Percentiles rank a stretch among this genome's conserved stretches.
Conservation (phyloP, 1,140 invertebrate genomes). For the Cataglyphis hispanica region DNA sequence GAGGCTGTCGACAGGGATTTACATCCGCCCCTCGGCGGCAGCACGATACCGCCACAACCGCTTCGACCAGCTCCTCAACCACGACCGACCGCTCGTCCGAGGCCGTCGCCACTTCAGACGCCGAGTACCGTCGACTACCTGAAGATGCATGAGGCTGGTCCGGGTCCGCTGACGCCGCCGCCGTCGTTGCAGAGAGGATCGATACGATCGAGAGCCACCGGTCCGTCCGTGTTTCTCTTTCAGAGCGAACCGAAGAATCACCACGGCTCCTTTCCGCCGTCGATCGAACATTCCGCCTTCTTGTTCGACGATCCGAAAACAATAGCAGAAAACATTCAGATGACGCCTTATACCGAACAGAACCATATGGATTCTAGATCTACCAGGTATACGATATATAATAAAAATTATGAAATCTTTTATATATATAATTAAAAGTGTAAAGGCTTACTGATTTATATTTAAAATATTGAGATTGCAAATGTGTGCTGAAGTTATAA, state of each 20-base stretch:
- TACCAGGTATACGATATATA: conserved; percentile 63
- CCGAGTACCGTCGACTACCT: conserved; percentile 79
- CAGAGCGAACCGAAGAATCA: conserved; percentile 73
- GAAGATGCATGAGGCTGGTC: conserved; percentile 78
- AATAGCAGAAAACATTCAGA: conserved; percentile 77
- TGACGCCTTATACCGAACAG: conserved; percentile 70
- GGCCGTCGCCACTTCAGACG: conserved; percentile 82
- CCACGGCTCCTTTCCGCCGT: conserved; percentile 65
- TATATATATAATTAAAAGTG: not conserved
- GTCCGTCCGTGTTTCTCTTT: conserved; percentile 77
- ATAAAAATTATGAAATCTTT: not conserved
- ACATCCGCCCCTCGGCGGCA: conserved; percentile 79
- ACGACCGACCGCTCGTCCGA: conserved; percentile 80
- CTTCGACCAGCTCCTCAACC: conserved; percentile 86
- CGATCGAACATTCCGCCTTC: conserved; percentile 69
- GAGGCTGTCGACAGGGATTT: conserved; percentile 84
- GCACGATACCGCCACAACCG: conserved; percentile 87
- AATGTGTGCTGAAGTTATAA: not conserved
- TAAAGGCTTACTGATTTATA: not conserved
- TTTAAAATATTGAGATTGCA: not conserved
- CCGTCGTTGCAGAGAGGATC: conserved; percentile 74
- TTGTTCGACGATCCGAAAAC: conserved; percentile 66
- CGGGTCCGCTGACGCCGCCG: conserved; percentile 80
- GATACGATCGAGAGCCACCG: conserved; percentile 65
- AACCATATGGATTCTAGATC: conserved; percentile 71